phyloP scores from a whole-genome alignment of 2,888 invertebrate species.

The Orthonychiurus folsomi region DNA sequence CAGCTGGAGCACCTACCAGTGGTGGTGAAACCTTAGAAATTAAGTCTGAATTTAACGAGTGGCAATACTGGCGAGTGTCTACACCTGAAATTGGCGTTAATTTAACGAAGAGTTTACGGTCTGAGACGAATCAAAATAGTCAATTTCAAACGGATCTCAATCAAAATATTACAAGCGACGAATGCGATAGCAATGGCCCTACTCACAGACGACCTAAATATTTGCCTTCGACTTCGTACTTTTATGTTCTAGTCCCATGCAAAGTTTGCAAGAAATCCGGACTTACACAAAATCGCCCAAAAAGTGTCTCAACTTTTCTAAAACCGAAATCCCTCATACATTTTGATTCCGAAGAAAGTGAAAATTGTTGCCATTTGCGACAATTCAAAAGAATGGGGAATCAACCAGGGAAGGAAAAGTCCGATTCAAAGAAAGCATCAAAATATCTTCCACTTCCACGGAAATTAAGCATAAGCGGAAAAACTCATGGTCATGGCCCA shows the following conservation, averaged over 20 bases:
- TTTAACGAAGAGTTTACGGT: neutral
- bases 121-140: neutral
- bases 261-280: neutral
- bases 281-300: neutral
- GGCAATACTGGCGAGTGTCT: slow-evolving; percentile 20
- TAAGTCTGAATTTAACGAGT: slow-evolving; percentile 21
- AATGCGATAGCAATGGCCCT: neutral
- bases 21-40: no score
- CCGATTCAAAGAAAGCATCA: no score
- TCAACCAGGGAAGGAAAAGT: slow-evolving; percentile 30
- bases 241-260: slow-evolving; percentile 8
- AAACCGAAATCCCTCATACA: neutral
- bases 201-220: neutral
- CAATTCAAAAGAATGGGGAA: slow-evolving; percentile 27
- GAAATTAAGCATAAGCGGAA: neutral
- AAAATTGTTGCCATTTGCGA: neutral
- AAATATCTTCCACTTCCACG: neutral
- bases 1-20: no score
- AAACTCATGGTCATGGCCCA: neutral
- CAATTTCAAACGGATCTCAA: slow-evolving; percentile 8
- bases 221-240: neutral
- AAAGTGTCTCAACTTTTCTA: neutral
- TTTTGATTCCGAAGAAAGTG: neutral
- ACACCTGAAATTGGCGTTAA: neutral
- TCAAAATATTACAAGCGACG: neutral